Base-by-base conservation (phyloP, 2,797 vertebrate species). In the Chaetophractus vellerosus region DNA sequence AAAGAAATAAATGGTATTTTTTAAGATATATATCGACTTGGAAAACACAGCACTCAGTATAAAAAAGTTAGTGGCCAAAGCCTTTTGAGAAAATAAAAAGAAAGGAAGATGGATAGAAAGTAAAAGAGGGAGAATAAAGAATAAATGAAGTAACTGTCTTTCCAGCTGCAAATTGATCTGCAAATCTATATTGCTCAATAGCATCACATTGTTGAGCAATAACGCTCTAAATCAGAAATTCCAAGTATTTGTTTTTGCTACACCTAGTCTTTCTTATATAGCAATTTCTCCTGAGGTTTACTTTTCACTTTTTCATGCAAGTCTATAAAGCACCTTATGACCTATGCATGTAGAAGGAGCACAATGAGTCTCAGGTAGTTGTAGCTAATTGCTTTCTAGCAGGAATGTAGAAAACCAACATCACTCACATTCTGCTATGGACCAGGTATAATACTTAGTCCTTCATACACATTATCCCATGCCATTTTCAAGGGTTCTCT, bases 341-440 rank as follows among this genome's bases (percentile, higher is more conserved):
- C 23, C 55, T 94, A 41, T 64, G 31, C 15, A 87, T 24, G 19
- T 52, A 69, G 71, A 57, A 69, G 14, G 8, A 85, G 26, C 26
- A 79, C 71, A 45, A 33, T 45, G 24, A 76, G 2, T 75, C 36
- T 92, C 9, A 80, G 8, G 6, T 50, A 90, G 41, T 48, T 88
- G 8, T 7, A 88, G 72, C n/a, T 91, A 74, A 74, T 90, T 83
- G 31, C 3, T 92, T 95, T 78, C 78, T 26, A 87, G 33, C 50
- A 90, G 28, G 8, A 94, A 75, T 69, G 21, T 55, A 74, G 38
- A 92, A 66, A 38, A 38, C 38, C n/a, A 78, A 38, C 66, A 78
- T 75, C 2, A 5, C 33, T 88, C 76, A 84, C 31, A 50, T n/a
- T 84, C 55, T 88, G 50, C 11, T 61, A 24, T 55, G 36, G 28